Base-by-base conservation (phyloP, 2,113 vertebrate genomes). In the Oryzias curvinotus region DNA sequence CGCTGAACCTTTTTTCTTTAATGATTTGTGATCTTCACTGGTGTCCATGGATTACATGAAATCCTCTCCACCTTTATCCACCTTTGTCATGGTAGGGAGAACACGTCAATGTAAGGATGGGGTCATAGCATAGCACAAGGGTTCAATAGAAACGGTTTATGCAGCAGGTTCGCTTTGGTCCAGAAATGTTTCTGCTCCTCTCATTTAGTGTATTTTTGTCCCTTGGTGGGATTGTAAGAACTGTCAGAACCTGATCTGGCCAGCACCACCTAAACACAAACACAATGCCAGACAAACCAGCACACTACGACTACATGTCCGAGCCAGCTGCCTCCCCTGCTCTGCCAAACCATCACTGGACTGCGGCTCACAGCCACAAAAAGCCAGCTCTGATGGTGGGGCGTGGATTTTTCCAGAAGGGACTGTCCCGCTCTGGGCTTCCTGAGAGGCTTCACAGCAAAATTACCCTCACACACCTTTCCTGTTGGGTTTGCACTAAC, bases 271-370 rank as follows among this genome's bases (percentile, higher is more conserved):
- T 44, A 62, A 25, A 71, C 43, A 45, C 54, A 55, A 60, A 43
- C 55, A 43, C 30, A 26, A 49, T 44, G 49, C 57, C 41, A 56
- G 58, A 56, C 25, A 54, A 42, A 62, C 64, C 28, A 65, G 18
- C 21, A 14, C 21, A 53, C 52, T 57, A 66, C 73, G 71, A 45
- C 58, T 65, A 52, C 60, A 67, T 43, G 62, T 56, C 63, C 62
- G 51, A 42, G 67, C 71, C 78, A 73, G 73, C 81, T 83, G 65
- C 60, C 55, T 80, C 57, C 28, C 46, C 26, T 53, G 42, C 25
- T 23, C 61, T 77, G 73, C 82, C 78, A 85, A 75, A 67, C 64
- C 81, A 54, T 71, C 71, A 64, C 51, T 83, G 72, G 59, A 36
- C 65, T 81, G 77, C 58, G 75, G 65, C 62, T 51, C 43, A 43